Evolutionary conservation across 2,113 vertebrate genomes (phyloP).

Genomic region (Corythaixoides concolor): DNA sequence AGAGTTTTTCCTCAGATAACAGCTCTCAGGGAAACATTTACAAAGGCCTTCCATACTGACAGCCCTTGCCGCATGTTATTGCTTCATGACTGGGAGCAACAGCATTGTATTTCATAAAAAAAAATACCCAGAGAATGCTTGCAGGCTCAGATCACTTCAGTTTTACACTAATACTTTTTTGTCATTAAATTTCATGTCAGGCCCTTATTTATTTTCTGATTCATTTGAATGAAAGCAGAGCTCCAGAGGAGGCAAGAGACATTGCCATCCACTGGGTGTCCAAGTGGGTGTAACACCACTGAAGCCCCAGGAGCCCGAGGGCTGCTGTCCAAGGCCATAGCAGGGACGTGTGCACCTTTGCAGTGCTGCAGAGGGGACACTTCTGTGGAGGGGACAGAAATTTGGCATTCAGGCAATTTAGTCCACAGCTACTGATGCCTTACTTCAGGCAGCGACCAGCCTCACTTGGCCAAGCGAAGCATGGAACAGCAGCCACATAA

Average conservation of each 20-base stretch:
- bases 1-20: background rate
- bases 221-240: background rate
- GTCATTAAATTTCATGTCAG: background rate
- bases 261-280: background rate
- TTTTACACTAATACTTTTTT: background rate
- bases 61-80: background rate
- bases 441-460: background rate
- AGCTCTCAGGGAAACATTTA: background rate
- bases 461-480: background rate
- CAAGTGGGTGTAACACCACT: background rate
- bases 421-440: background rate
- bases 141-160: background rate
- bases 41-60: background rate
- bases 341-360: rapidly evolving
- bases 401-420: background rate
- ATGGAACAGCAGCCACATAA: background rate
- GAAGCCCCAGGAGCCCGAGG: background rate
- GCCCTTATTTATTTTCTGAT: background rate
- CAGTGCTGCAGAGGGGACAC: background rate
- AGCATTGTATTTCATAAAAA: background rate
- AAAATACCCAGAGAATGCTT: background rate
- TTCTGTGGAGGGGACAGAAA: background rate
- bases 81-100: background rate
- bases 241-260: background rate
- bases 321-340: background rate